These are phyloP conservation scores for Macropodus opercularis DNA, from an alignment of 2,797 vertebrate species.

Conservation along the genomic window DNA sequence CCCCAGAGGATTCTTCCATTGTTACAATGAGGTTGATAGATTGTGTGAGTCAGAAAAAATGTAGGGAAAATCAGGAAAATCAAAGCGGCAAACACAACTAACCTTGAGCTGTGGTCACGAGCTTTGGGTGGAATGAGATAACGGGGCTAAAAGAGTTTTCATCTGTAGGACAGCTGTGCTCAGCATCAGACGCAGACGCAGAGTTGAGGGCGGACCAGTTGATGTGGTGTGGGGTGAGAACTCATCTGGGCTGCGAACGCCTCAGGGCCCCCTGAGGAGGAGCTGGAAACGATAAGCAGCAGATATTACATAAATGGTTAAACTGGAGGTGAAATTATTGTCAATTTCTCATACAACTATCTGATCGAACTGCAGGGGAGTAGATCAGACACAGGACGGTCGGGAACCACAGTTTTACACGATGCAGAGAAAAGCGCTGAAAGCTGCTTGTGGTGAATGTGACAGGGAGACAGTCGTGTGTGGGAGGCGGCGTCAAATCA, in stretches of 20 bases:
- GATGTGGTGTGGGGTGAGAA: too few species aligned
- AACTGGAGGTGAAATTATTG: too few species aligned
- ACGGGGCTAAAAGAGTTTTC: too few species aligned
- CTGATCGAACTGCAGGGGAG: neutral
- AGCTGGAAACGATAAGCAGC: neutral
- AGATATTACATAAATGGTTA: neutral
- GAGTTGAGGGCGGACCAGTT: too few species aligned
- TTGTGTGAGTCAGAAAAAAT: neutral
- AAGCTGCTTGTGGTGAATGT: conserved; percentile 20
- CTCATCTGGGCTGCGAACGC: neutral
- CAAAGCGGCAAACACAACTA: too few species aligned
- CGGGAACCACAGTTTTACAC: conserved; percentile 20
- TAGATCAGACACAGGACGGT: neutral
- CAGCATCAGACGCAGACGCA: too few species aligned
- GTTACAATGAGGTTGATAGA: neutral
- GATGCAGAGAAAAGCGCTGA: conserved; percentile 19
- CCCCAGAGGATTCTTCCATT: neutral
- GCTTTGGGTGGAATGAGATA: too few species aligned
- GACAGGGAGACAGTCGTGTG: conserved; percentile 40
- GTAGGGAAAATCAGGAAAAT: too few species aligned
- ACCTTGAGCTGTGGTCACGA: too few species aligned
- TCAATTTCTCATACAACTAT: neutral
- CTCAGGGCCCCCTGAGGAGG: neutral
- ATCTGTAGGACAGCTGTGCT: too few species aligned
- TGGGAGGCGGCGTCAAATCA: conserved; percentile 44